Percentiles rank a stretch among this genome's conserved stretches.
Conservation (phyloP, 1,140 invertebrate species). For the Pachypeltis micranthus region DNA sequence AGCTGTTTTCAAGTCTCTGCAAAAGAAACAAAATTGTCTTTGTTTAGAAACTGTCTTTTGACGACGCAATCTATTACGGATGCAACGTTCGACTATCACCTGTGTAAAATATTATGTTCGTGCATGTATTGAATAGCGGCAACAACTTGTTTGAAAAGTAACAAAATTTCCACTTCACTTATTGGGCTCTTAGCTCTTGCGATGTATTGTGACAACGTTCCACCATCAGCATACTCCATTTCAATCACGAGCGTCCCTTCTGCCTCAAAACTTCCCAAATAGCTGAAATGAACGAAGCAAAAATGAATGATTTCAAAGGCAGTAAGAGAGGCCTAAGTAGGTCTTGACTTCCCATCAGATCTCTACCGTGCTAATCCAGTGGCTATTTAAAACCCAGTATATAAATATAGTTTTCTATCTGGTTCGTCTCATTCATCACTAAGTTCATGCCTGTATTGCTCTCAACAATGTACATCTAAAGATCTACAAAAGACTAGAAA, state of each 20-base stretch:
- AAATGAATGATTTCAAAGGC: too few species aligned
- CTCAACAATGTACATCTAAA: too few species aligned
- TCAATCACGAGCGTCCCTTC: constrained; percentile 63
- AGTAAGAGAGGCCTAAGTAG: too few species aligned
- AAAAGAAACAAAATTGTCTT: constrained; percentile 23
- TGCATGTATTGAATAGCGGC: constrained; percentile 60
- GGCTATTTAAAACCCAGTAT: background rate
- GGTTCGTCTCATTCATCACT: too few species aligned
- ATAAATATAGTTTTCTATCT: background rate
- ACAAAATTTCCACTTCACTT: constrained; percentile 49
- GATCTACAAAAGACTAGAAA: too few species aligned
- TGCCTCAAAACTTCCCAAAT: constrained; percentile 62
- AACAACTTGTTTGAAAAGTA: constrained; percentile 56
- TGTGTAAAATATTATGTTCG: constrained; percentile 57
- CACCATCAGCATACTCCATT: constrained; percentile 71
- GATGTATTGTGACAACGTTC: constrained; percentile 55
- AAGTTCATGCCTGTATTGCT: too few species aligned
- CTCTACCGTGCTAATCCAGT: too few species aligned
- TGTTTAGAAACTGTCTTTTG: too few species aligned
- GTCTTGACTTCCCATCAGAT: too few species aligned
- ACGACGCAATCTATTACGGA: too few species aligned
- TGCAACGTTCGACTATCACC: too few species aligned
- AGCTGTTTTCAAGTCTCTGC: constrained; percentile 61
- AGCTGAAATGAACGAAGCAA: constrained; percentile 38
- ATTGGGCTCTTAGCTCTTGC: constrained; percentile 36